Base-by-base conservation (phyloP, 2,888 invertebrate species). In the Mythimna loreyi region DNA sequence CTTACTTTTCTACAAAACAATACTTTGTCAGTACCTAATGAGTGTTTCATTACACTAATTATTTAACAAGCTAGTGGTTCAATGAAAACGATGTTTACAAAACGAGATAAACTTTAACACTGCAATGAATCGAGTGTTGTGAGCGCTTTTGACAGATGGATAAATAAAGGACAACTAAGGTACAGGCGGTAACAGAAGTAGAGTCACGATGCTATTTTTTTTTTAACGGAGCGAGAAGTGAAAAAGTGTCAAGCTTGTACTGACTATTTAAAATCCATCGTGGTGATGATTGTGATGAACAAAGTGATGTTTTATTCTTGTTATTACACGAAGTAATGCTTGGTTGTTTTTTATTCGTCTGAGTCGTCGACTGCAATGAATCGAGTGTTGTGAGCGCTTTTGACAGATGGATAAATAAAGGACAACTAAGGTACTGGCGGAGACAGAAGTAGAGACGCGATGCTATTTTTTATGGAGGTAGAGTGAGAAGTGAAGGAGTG, bases 71-170 rank as follows among this genome's bases (percentile, higher is more conserved):
- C 75, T 62, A 52, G 67, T 62, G 59, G 62, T 58, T 86, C 60
- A 87, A 92, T 90, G 87, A 90, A 87, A 80, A 82, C 68, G 79
- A 80, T 92, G 90, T 93, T 93, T 92, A 91, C 89, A 71, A 61
- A 84, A 80, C 66, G 80, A 84, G 92, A 92, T 92, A 92, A 92
- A 92, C 93, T 92, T 91, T 92, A 89, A 91, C 91, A 86, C 82
- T 80, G 84, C 87, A 87, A 90, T 87, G 86, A 87, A 88, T 90
- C 84, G 85, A 80, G 86, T 88, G 90, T 87, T 90, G 86, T 89
- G 87, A 85, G 83, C 88, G 86, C 91, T 91, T 93, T 93, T 92
- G 92, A 92, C 92, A 91, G 90, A 87, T 88, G 87, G 82, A 86
- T 76, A 82, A 82, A 85, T 82, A 83, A 85, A 85, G 72, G 78